Evolutionary conservation across 2,797 vertebrate genomes (phyloP).

Genomic region (Chlorospingus semifuscus): DNA sequence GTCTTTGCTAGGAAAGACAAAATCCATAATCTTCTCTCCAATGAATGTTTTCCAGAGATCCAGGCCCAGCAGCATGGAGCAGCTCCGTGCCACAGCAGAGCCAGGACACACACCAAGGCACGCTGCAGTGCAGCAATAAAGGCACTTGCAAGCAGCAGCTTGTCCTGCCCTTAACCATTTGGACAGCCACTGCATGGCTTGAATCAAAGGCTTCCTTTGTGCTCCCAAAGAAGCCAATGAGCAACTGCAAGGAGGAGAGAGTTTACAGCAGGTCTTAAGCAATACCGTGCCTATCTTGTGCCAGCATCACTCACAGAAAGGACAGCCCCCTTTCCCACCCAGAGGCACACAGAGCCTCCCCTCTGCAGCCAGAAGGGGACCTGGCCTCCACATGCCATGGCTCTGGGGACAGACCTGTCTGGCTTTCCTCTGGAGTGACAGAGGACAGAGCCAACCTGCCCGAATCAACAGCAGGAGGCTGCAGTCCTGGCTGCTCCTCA

Average conservation of each 20-base stretch:
- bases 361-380: neutral
- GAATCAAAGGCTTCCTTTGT: constrained; percentile 59
- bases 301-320: neutral
- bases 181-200: neutral
- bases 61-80: neutral
- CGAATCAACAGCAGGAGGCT: accelerated
- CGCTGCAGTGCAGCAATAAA: neutral
- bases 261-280: neutral
- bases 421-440: accelerated
- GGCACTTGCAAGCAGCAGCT: neutral
- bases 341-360: neutral
- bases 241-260: neutral
- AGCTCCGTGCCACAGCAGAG: neutral
- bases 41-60: neutral
- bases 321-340: neutral
- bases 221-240: neutral
- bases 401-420: neutral
- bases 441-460: neutral
- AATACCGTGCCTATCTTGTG: neutral
- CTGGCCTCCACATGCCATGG: neutral
- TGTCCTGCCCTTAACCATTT: constrained; percentile 36
- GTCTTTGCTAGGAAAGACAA: neutral
- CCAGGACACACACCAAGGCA: neutral
- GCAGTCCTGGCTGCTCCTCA: neutral
- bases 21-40: neutral